Base-by-base conservation (phyloP, 2,797 vertebrate genomes). In the Petrocephalus schoutedeni region DNA sequence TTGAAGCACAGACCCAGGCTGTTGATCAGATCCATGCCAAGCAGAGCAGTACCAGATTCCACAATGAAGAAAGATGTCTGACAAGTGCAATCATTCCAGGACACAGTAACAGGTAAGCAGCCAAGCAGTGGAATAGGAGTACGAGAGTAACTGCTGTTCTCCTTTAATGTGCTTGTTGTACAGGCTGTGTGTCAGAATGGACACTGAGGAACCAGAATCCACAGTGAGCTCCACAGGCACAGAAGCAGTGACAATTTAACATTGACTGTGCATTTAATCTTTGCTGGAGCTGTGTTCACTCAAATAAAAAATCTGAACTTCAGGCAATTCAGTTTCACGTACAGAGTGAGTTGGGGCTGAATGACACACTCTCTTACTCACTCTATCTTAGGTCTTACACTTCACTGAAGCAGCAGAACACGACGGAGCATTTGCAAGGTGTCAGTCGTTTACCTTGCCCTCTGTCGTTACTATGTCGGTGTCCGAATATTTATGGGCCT, bases 21-120 rank as follows among this genome's bases (percentile, higher is more conserved):
- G 4, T 53, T 64, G 16, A 89, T 82, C 32, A 87, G 49, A n/a
- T 89, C 89, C 82, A 86, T 64, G 53, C 87, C 86, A 41, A 87
- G 74, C 36, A 80, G 19, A 12, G 74, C 9, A 19, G 32, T 80
- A 41, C 74, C 74, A 41, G 12, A 3, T 3, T 80, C 74, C 53
- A 14, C n/a, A n/a, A 14, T 16, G 32, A 80, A 80, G 32, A 10
- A 36, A 41, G 36, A 41, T 45, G 74, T 41, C 28, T 53, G 23
- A 19, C 51, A 6, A 6, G 85, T 59, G 19, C 23, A 10, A 32
- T 86, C 53, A 59, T 56, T 45, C 54, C 85, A 57, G 12, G 56
- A 86, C 54, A 58, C 54, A 28, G 21, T 86, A 6, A 36, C 54
- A 23, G 74, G 19, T 14, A 86, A 36, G 28, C 56, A 86, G 21